Evolutionary conservation across 2,113 vertebrate species (phyloP).

Genomic region (Paracanthobrama guichenoti): DNA sequence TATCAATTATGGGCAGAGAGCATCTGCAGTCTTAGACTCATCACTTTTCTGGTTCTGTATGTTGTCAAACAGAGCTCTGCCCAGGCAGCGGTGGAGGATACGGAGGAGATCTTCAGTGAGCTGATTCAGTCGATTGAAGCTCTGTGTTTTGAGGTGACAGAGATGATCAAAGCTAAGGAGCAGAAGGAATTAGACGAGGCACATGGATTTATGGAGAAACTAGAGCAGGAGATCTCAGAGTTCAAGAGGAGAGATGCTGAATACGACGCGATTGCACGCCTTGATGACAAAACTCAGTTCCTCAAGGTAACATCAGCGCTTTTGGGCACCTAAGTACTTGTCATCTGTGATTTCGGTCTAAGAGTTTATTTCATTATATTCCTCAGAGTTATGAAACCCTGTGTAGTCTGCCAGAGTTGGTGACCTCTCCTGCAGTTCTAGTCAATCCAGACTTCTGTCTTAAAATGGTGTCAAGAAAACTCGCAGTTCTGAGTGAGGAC

Average conservation of each 20-base stretch:
- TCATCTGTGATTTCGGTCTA: neutral
- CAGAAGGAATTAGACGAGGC: constrained; percentile 40
- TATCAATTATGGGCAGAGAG: neutral
- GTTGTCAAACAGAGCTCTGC: constrained; percentile 35
- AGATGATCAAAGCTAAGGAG: constrained; percentile 52
- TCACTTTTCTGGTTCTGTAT: neutral
- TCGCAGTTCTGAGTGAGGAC: neutral
- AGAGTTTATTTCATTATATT: neutral
- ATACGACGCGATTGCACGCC: constrained; percentile 54
- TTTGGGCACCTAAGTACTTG: neutral
- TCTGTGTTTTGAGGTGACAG: constrained; percentile 53
- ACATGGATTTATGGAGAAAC: neutral
- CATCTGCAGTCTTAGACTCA: neutral
- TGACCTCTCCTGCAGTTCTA: constrained; percentile 3
- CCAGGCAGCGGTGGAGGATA: constrained; percentile 53
- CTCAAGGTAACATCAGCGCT: constrained; percentile 59
- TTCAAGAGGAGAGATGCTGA: constrained; percentile 56
- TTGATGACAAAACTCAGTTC: constrained; percentile 54
- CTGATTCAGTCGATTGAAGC: constrained; percentile 61
- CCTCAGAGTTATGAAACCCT: constrained; percentile 11
- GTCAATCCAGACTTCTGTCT: constrained; percentile 27
- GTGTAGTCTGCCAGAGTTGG: neutral
- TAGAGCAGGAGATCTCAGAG: constrained; percentile 53
- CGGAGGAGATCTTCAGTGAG: constrained; percentile 52
- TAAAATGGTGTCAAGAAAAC: constrained; percentile 10